Percentiles rank a stretch among this genome's conserved stretches.
phyloP scores from a whole-genome alignment of 2,888 invertebrate genomes.

The Ectemnius lituratus region DNA sequence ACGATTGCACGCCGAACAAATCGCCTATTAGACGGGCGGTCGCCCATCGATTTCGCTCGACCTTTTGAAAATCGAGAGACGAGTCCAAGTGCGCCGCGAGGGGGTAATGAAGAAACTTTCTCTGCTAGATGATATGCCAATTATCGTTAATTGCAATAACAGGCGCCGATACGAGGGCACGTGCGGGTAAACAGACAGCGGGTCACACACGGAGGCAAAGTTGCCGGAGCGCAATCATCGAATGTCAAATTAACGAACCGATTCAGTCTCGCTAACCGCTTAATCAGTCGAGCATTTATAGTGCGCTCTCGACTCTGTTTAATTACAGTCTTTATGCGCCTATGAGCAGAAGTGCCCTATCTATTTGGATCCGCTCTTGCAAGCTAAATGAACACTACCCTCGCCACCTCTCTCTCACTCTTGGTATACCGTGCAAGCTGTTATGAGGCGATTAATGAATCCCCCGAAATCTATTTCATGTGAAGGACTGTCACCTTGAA shows the following conservation, averaged over 20 bases:
- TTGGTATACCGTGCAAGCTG: no score
- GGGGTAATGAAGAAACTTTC: background rate
- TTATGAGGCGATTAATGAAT: no score
- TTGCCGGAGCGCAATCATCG: constrained; percentile 22
- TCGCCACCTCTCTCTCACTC: no score
- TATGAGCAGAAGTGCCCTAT: background rate
- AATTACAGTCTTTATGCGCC: constrained; percentile 39
- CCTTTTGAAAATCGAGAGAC: no score
- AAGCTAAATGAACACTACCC: no score
- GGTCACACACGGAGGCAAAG: background rate
- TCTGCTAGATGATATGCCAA: constrained; percentile 6
- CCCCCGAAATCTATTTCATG: no score
- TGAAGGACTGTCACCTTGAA: no score
- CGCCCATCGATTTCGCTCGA: no score
- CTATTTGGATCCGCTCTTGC: background rate
- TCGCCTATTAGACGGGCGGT: constrained; percentile 10
- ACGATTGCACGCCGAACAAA: constrained; percentile 18
- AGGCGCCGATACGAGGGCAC: background rate
- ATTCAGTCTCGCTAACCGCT: constrained; percentile 51
- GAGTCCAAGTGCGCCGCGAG: no score
- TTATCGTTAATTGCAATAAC: constrained; percentile 19
- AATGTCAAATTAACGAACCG: constrained; percentile 49
- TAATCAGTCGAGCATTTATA: constrained; percentile 49
- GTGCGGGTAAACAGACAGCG: constrained; percentile 31
- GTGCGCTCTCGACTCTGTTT: constrained; percentile 31